Conservation (phyloP, 2,888 invertebrate genomes). For the Andrena praecox region DNA sequence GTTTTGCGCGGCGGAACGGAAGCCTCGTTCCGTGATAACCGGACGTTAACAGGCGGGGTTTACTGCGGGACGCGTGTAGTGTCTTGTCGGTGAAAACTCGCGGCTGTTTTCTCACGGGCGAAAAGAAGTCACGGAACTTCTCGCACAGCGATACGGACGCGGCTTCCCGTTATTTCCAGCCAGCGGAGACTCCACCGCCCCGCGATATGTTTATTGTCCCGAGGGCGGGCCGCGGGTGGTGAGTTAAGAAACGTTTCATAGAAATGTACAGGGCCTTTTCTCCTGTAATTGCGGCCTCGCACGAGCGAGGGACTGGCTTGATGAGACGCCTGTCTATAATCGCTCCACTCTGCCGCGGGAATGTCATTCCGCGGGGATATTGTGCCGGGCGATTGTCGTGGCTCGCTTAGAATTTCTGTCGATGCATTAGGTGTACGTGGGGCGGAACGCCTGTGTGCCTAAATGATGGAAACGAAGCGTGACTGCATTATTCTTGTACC, state of each 20-base stretch:
- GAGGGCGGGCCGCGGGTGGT: background rate
- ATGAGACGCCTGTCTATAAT: background rate
- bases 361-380: background rate
- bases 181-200: background rate
- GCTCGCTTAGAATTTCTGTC: too few relatives aligned
- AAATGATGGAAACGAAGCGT: too few relatives aligned
- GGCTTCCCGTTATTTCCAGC: slow-evolving; percentile 1
- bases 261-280: background rate
- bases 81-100: slow-evolving; percentile 49
- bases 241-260: background rate
- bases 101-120: slow-evolving; percentile 43
- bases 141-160: background rate
- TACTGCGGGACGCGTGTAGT: slow-evolving; percentile 33
- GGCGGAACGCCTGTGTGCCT: too few relatives aligned
- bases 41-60: slow-evolving; percentile 53
- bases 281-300: too few relatives aligned
- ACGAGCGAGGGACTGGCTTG: background rate
- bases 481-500: too few relatives aligned
- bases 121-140: slow-evolving; percentile 41
- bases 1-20: slow-evolving; percentile 35
- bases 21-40: slow-evolving; percentile 56
- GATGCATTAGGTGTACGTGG: too few relatives aligned
- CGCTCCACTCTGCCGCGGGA: background rate
- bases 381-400: background rate
- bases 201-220: slow-evolving; percentile 11